Percentiles rank a stretch among this genome's conserved stretches.
Evolutionary conservation across 2,888 invertebrate species (phyloP).

Genomic region (Drosophila pseudotalamancana): DNA sequence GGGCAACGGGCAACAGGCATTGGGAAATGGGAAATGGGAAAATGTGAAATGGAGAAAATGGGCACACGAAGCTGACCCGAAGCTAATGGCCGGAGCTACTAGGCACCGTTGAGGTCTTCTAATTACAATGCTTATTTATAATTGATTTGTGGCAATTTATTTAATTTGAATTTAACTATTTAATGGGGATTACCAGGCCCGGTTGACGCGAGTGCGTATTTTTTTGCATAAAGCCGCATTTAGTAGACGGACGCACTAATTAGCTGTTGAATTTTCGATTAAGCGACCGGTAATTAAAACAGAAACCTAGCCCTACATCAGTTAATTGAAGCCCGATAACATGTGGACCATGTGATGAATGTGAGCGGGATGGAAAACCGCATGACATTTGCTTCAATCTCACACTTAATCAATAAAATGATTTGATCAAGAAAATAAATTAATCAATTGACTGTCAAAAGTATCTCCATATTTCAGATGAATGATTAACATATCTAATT

Average conservation of each 20-base stretch:
- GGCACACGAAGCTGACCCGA: slow-evolving; percentile 26
- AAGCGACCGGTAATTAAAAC: slow-evolving; percentile 43
- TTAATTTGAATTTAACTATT: slow-evolving; percentile 81
- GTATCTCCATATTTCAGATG: no score
- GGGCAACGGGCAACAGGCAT: slow-evolving; percentile 5
- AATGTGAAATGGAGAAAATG: slow-evolving; percentile 1
- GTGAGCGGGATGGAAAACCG: neutral
- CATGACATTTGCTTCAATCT: slow-evolving; percentile 6
- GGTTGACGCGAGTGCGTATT: no score
- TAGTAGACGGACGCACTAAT: slow-evolving; percentile 66
- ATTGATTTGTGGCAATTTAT: slow-evolving; percentile 81
- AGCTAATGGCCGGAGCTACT: slow-evolving; percentile 21
- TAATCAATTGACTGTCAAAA: no score
- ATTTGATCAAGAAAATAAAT: no score
- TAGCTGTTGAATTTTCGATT: slow-evolving; percentile 81
- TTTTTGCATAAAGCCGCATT: slow-evolving; percentile 71
- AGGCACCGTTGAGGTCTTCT: slow-evolving; percentile 69
- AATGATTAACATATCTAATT: no score
- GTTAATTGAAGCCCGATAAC: slow-evolving; percentile 44
- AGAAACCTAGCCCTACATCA: slow-evolving; percentile 4
- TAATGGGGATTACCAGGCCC: slow-evolving; percentile 78
- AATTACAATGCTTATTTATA: slow-evolving; percentile 80
- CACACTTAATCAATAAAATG: no score
- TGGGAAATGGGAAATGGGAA: slow-evolving; percentile 7
- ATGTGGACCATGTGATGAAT: slow-evolving; percentile 18